Base-by-base conservation (phyloP, 2,113 vertebrate genomes). In the Columbina picui region DNA sequence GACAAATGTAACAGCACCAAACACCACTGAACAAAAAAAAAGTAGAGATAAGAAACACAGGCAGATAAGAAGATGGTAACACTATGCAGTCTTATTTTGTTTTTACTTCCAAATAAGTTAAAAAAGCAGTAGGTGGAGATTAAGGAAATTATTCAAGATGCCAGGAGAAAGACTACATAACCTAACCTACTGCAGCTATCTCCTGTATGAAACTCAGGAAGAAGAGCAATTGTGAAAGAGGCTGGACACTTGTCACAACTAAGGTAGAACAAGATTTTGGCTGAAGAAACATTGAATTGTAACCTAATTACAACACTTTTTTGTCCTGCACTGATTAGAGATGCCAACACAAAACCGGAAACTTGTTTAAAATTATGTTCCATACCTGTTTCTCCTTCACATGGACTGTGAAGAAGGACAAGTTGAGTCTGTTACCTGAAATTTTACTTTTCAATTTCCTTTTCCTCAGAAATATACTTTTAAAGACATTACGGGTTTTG, bases 1-100 rank as follows among this genome's bases (percentile, higher is more conserved):
- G 78, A 60, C 23, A 82, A 84, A 87, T 0, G 52, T 29, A 90
- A 30, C n/a, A 94, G 61, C 39, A 90, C 68, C n/a, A 84, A 94
- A 94, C 29, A 74, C 36, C 68, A 70, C 41, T 38, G 63, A 91
- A 84, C 27, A 87, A 77, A 85, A 85, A 67, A 87, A 63, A 87
- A 8, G 80, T 34, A 59, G 34, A 81, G 87, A 67, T 92, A 94
- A 88, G 85, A 89, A 78, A 67, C 39, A 67, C 1, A 15, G 25
- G 30, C n/a, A 95, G 81, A 59, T 92, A 96, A 89, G 59, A 43
- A 84, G 61, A 65, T 32, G 39, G 83, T 39, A 92, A 82, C 32
- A 30, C 36, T 69, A 30, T 71, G 49, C 39, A 75, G 45, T 49
- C 26, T 45, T 78, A 22, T 56, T 76, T 55, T 77, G 49, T 6